phyloP scores from a whole-genome alignment of 2,113 vertebrate species.

The Corythoichthys haematopterus region DNA sequence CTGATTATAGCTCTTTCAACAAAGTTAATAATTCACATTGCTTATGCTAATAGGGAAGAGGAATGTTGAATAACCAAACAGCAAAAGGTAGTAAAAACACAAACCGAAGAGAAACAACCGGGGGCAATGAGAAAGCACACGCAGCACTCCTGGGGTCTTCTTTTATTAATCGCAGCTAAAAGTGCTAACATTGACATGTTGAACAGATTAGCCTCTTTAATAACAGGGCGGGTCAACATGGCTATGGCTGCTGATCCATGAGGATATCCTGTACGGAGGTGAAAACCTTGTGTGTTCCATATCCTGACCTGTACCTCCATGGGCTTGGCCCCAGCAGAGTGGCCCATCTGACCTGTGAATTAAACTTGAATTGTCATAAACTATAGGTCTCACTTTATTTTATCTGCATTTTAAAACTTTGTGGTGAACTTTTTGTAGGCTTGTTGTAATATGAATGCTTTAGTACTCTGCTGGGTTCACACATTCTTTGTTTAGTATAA shows the following conservation, averaged over 20 bases:
- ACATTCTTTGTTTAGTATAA: slow-evolving; percentile 38
- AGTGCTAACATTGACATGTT: slow-evolving; percentile 92
- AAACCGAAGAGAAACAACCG: slow-evolving; percentile 67
- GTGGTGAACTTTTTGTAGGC: background rate
- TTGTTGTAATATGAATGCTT: background rate
- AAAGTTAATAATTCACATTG: slow-evolving; percentile 73
- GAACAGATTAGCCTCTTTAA: slow-evolving; percentile 86
- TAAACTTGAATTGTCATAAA: background rate
- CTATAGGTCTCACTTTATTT: background rate
- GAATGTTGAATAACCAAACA: slow-evolving; percentile 68
- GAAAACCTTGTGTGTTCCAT: slow-evolving; percentile 56
- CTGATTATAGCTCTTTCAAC: slow-evolving; percentile 62
- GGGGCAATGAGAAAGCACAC: slow-evolving; percentile 68
- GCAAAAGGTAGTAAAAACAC: slow-evolving; percentile 63
- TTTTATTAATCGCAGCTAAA: slow-evolving; percentile 91
- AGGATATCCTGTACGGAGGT: slow-evolving; percentile 74
- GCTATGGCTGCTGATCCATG: slow-evolving; percentile 71
- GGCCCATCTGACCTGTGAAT: background rate
- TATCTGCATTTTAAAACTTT: background rate
- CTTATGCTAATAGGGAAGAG: slow-evolving; percentile 63
- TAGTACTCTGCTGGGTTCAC: background rate
- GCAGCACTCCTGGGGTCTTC: slow-evolving; percentile 79
- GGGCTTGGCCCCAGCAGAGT: slow-evolving; percentile 31
- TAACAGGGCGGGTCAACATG: slow-evolving; percentile 76
- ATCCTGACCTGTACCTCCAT: slow-evolving; percentile 49